Evolutionary conservation across 2,888 invertebrate species (phyloP), one percentile per base, ranked within the genome.

Genomic region (Maniola hyperantus): DNA sequence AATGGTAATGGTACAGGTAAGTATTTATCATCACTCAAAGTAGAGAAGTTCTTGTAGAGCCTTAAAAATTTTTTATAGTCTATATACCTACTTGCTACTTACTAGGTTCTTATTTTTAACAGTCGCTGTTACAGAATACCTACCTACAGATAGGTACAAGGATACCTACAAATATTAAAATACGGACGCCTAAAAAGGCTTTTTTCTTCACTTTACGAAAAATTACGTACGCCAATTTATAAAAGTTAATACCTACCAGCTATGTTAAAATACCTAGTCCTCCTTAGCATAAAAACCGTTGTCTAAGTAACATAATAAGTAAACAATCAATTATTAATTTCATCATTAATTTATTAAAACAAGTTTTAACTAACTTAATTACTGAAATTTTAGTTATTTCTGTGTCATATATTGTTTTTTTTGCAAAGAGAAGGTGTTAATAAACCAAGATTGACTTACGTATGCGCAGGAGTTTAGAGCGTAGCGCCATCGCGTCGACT

Each of bases 391-490:
- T 46, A n/a, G 15, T 0, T 46, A 13, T 13, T 15, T 20, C 5
- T 51, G 5, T 11, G n/a, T 18, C 8, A 26, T 44, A 51, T 36
- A 18, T 0, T 15, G n/a, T 6, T 20, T 10, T 48, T 50, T 61
- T 48, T 39, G 44, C 44, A 18, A 7, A 13, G 7, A n/a, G 7
- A 46, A n/a, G 36, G 20, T 39, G 6, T 13, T 33, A 34, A 34
- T 44, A 42, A 44, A 44, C n/a, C 33, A 39, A 34, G 34, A 58
- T 54, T 20, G 8, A 77, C 78, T 82, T 80, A 91, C 91, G 85
- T 78, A 80, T 85, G 86, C 91, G 89, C 84, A 91, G 85, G 84
- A 91, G 89, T 84, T 83, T 84, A 70, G 89, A 81, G 76, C 89
- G 87, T 72, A 88, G 80, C 76, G 91, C 88, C 91, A 91, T 91